Percentiles rank a stretch among this genome's conserved stretches.
Evolutionary conservation across 2,797 vertebrate genomes (phyloP).

Genomic region (Glyptemys insculpta): DNA sequence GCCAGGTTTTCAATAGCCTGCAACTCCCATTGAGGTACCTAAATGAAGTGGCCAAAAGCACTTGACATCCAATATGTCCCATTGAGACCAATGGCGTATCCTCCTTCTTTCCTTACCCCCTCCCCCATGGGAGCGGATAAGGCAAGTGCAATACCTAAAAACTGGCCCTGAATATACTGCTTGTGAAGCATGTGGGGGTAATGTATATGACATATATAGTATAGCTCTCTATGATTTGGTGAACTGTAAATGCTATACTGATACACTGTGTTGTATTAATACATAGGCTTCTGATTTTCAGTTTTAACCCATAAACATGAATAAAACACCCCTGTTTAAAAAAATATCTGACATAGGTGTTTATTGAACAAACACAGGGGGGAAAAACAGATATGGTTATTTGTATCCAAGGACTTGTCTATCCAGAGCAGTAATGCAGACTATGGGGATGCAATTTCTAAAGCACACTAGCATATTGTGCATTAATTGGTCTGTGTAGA

Average conservation of each 20-base stretch:
- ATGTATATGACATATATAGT: neutral
- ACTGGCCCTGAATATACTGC: neutral
- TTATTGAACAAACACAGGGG: no score
- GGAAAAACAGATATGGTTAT: neutral
- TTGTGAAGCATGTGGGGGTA: neutral
- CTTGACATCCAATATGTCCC: neutral
- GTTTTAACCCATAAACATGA: neutral
- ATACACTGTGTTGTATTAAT: neutral
- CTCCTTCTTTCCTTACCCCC: neutral
- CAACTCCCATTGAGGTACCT: neutral
- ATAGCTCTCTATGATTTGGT: neutral
- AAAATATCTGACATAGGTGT: no score
- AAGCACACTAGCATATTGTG: neutral
- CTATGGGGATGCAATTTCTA: neutral
- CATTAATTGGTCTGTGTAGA: neutral
- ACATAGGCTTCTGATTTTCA: neutral
- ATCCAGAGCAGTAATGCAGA: neutral
- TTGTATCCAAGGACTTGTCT: neutral
- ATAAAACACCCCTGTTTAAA: neutral
- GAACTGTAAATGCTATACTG: neutral
- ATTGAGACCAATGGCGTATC: neutral
- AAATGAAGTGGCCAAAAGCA: neutral
- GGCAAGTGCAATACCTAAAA: neutral
- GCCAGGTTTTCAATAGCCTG: neutral
- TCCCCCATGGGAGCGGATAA: neutral